A percentile compares a stretch with the other conserved stretches of the same genome.
phyloP scores from a whole-genome alignment of 2,113 vertebrate species.

The Burhinus bistriatus region DNA sequence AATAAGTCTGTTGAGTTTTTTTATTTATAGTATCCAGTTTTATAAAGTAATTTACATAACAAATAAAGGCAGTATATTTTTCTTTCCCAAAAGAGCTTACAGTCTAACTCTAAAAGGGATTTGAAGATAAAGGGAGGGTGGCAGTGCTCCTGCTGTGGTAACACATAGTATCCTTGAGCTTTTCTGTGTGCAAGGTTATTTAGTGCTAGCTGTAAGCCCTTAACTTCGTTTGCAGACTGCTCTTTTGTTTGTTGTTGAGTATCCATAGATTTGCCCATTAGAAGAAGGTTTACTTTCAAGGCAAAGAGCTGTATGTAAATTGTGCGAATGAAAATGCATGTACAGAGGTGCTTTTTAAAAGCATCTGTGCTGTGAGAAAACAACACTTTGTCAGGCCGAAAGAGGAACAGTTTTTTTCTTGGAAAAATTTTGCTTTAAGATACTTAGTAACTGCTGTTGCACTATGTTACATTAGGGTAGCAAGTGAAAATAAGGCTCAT shows the following conservation, averaged over 20 bases:
- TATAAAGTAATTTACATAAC: not conserved
- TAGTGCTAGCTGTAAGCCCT: not conserved
- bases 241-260: not conserved
- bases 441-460: not conserved
- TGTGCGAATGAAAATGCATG: rapidly evolving
- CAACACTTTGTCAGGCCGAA: not conserved
- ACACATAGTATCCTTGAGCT: not conserved
- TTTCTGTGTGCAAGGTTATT: not conserved
- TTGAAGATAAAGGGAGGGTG: not conserved
- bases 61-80: not conserved
- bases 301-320: not conserved
- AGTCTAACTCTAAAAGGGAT: not conserved
- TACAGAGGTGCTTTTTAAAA: not conserved
- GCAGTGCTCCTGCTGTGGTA: not conserved
- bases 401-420: not conserved
- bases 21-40: not conserved
- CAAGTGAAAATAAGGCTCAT: not conserved
- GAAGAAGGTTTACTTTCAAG: not conserved
- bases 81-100: not conserved
- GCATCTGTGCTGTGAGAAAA: not conserved
- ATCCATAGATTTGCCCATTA: not conserved
- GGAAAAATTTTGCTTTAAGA: not conserved
- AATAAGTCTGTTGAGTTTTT: not conserved
- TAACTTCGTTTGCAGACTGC: not conserved
- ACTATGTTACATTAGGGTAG: not conserved